Evolutionary conservation across 1,140 invertebrate genomes (phyloP).

Genomic region (Tribolium madens): DNA sequence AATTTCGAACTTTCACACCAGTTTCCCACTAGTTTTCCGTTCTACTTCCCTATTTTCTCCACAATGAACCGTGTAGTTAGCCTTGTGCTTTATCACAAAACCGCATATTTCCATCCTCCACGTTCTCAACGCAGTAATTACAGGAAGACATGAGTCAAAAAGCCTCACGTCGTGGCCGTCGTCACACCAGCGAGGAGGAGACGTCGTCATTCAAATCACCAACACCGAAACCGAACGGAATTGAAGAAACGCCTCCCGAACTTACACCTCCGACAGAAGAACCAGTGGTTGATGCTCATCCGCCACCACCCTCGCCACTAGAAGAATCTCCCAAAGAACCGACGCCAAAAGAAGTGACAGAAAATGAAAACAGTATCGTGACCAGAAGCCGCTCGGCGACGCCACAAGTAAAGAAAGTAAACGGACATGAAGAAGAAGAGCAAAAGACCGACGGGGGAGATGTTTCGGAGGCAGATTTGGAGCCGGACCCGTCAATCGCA

Average conservation of each 20-base stretch:
- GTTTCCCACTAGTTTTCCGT: background rate
- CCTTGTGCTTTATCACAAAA: background rate
- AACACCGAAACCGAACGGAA: background rate
- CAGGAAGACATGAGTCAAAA: constrained; percentile 29
- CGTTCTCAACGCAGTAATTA: background rate
- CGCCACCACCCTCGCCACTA: background rate
- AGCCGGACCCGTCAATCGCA: constrained; percentile 60
- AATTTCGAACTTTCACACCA: background rate
- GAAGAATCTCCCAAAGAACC: background rate
- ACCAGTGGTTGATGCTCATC: background rate
- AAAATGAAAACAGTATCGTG: background rate
- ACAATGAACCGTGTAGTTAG: background rate
- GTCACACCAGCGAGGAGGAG: constrained; percentile 37
- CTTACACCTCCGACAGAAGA: background rate
- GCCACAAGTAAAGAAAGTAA: constrained; percentile 44
- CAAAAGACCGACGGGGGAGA: constrained; percentile 26
- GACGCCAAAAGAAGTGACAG: background rate
- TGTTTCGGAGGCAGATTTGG: constrained; percentile 40
- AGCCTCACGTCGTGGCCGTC: constrained; percentile 15
- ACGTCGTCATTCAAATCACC: constrained; percentile 1
- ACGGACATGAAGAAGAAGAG: constrained; percentile 35
- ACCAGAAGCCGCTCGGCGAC: constrained; percentile 46
- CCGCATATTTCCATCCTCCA: background rate
- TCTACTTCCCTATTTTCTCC: background rate
- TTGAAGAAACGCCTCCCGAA: background rate